Conservation (phyloP, 2,888 invertebrate species). For the Caenorhabditis imperialis region DNA sequence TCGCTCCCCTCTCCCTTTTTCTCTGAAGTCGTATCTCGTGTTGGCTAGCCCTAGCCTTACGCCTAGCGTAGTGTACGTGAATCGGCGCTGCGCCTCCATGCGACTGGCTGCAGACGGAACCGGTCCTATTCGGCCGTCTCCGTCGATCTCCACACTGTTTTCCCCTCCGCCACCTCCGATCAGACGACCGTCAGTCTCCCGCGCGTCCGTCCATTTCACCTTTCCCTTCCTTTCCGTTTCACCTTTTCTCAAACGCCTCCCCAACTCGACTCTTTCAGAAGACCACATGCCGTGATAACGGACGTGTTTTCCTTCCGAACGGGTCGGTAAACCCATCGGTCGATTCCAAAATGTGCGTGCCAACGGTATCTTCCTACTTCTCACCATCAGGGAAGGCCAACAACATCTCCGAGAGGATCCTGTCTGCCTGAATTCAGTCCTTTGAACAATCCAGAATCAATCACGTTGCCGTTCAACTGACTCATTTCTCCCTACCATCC, state of each 20-base stretch:
- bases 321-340: slow-evolving; percentile 20
- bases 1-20: not conserved
- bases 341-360: not conserved
- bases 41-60: slow-evolving; percentile 30
- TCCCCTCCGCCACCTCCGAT: slow-evolving; percentile 2
- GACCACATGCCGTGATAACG: slow-evolving; percentile 7
- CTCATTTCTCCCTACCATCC: not conserved
- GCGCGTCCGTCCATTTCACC: slow-evolving; percentile 44
- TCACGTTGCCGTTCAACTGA: slow-evolving; percentile 3
- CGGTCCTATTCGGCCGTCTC: slow-evolving; percentile 25
- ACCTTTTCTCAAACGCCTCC: not conserved
- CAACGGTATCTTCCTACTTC: not conserved
- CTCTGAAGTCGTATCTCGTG: slow-evolving; percentile 4
- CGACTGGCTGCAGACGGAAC: slow-evolving; percentile 23
- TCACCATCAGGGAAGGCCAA: too few species aligned
- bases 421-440: too few species aligned
- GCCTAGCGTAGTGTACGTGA: slow-evolving; percentile 17
- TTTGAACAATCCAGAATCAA: slow-evolving; percentile 1
- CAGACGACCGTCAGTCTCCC: slow-evolving; percentile 12
- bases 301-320: not conserved
- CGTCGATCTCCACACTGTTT: slow-evolving; percentile 2
- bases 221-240: slow-evolving; percentile 33
- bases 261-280: not conserved
- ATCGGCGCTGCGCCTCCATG: slow-evolving; percentile 3
- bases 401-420: too few species aligned